These are phyloP conservation scores for Atta colombica DNA, from an alignment of 1,140 invertebrate genomes.

Conservation along the genomic window DNA sequence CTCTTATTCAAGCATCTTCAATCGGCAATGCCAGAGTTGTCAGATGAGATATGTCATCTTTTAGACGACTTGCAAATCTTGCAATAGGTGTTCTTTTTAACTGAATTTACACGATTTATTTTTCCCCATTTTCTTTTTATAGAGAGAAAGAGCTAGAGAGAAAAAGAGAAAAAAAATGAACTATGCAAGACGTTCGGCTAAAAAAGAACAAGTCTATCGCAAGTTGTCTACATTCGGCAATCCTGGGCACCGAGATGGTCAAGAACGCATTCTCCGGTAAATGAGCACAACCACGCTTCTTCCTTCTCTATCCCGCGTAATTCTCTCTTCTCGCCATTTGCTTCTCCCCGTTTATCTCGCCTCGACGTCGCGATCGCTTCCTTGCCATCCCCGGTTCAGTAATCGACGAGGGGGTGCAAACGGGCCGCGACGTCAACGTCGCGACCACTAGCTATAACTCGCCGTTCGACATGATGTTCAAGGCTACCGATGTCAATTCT, in stretches of 20 bases:
- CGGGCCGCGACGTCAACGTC: constrained; percentile 43
- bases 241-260: not conserved
- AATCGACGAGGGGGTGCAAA: constrained; percentile 19
- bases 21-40: too few species aligned
- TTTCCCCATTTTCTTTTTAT: too few species aligned
- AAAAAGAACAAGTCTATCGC: too few species aligned
- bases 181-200: too few species aligned
- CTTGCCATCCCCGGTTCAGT: constrained; percentile 41
- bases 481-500: constrained; percentile 73
- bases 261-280: constrained; percentile 42
- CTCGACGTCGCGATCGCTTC: constrained; percentile 57
- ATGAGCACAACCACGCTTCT: constrained; percentile 62
- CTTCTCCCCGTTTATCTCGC: constrained; percentile 32
- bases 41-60: too few species aligned
- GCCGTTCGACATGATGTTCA: constrained; percentile 62
- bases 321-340: constrained; percentile 35
- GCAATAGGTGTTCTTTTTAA: too few species aligned
- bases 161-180: too few species aligned
- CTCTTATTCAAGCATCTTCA: too few species aligned
- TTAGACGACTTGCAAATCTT: too few species aligned
- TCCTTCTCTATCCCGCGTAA: constrained; percentile 57
- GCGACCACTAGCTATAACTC: constrained; percentile 55
- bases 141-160: too few species aligned
- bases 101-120: too few species aligned
- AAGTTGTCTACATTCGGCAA: too few species aligned